Evolutionary conservation across 2,797 vertebrate species (phyloP).

Genomic region (Rhynchotus rufescens): DNA sequence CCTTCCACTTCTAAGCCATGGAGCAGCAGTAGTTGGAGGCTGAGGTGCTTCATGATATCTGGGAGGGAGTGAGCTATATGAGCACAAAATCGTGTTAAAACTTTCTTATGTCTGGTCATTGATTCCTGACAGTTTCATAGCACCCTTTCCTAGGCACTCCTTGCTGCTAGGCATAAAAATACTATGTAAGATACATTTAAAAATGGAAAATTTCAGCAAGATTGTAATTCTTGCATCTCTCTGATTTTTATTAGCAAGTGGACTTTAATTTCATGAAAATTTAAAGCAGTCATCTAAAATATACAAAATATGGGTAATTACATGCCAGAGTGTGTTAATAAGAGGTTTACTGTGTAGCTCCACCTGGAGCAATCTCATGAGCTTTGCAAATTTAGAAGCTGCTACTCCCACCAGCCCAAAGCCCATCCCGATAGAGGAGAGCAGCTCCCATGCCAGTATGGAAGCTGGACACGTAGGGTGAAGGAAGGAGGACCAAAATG

Average conservation of each 20-base stretch:
- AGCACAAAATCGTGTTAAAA: neutral
- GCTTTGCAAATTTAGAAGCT: neutral
- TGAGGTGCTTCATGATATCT: neutral
- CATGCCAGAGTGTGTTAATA: neutral
- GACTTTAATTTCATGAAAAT: neutral
- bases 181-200: neutral
- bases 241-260: constrained; percentile 30
- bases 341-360: neutral
- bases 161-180: neutral
- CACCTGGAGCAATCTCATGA: neutral
- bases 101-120: neutral
- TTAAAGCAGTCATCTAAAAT: constrained; percentile 19
- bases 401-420: neutral
- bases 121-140: neutral
- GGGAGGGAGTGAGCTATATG: neutral
- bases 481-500: neutral
- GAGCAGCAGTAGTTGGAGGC: neutral
- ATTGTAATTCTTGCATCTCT: neutral
- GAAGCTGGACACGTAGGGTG: neutral
- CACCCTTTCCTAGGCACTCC: neutral
- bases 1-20: neutral
- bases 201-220: constrained; percentile 28
- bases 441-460: neutral
- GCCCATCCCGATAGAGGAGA: rapidly evolving
- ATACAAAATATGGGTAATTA: neutral